A percentile compares a stretch with the other conserved stretches of the same genome.
Evolutionary conservation across 2,113 vertebrate genomes (phyloP).

Genomic region (Pelusios castaneus): DNA sequence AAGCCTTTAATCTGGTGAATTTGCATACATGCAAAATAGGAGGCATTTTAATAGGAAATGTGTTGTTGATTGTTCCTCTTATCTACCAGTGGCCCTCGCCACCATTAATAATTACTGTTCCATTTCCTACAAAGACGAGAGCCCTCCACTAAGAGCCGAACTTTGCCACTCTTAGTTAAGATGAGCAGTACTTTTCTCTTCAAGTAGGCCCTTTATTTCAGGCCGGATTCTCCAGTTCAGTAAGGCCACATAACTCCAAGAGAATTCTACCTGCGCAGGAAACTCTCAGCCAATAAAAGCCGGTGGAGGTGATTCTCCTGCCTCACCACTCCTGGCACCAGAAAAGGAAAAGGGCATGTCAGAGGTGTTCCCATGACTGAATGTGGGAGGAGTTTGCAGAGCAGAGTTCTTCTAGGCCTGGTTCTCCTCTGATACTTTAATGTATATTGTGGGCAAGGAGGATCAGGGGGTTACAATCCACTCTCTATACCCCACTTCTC

Average conservation of each 20-base stretch:
- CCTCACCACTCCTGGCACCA: not conserved
- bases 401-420: not conserved
- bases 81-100: not conserved
- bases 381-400: not conserved
- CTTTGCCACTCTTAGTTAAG: rapidly evolving
- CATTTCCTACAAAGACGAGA: not conserved
- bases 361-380: not conserved
- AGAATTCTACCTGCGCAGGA: not conserved
- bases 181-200: not conserved
- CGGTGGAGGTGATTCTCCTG: not conserved
- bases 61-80: not conserved
- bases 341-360: not conserved
- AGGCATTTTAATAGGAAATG: not conserved
- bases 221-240: not conserved
- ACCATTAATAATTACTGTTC: not conserved
- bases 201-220: not conserved
- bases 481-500: rapidly evolving
- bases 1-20: not conserved
- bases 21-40: not conserved
- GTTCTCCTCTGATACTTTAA: not conserved
- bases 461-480: not conserved
- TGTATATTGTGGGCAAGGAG: not conserved
- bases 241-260: not conserved
- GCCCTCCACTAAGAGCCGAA: not conserved
- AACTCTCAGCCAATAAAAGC: not conserved